Evolutionary conservation across 2,888 invertebrate species (phyloP), one percentile per base, ranked within the genome.

Genomic region (Xestia sexstrigata): DNA sequence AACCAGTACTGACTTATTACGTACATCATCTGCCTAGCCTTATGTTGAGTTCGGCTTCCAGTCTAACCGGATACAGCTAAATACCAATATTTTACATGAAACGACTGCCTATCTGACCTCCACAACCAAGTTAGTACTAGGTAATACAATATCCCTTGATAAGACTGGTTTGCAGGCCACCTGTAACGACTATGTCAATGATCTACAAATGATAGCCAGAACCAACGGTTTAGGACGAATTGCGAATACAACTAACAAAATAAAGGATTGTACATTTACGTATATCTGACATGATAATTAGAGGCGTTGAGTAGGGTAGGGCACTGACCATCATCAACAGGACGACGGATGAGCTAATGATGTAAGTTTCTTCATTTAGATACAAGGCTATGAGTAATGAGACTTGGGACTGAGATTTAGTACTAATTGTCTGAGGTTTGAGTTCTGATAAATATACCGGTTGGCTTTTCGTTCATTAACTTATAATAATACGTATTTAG

Each of bases 281-380:
- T 60, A 23, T 23, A 30, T 60, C 3, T 55, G 26, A 26, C 15
- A 17, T 62, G 55, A 49, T 70, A 79, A 69, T 81, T 72, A 78
- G 17, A 63, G n/a, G 20, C 13, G 60, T 71, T 72, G 42, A 74
- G 58, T 26, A 55, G 52, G 72, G 65, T 69, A 30, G 74, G 2
- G 63, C 20, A 17, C 35, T 74, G 67, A 39, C 70, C 45, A 63
- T 63, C 63, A 78, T 52, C 13, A 11, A 11, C 42, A 69, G 42
- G 20, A 39, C n/a, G 45, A 55, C 47, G 69, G 63, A 70, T 81
- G 66, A 73, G 35, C 67, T 74, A 70, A 79, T 68, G 70, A 52
- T 39, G 17, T 60, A 84, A 82, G 84, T 82, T 84, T 68, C 63
- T 79, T 65, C 49, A 65, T 84, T 70, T 70, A 84, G 70, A 79